A percentile compares a stretch with the other conserved stretches of the same genome.
phyloP scores from a whole-genome alignment of 2,113 vertebrate species.

The Triplophysa dalaica region DNA sequence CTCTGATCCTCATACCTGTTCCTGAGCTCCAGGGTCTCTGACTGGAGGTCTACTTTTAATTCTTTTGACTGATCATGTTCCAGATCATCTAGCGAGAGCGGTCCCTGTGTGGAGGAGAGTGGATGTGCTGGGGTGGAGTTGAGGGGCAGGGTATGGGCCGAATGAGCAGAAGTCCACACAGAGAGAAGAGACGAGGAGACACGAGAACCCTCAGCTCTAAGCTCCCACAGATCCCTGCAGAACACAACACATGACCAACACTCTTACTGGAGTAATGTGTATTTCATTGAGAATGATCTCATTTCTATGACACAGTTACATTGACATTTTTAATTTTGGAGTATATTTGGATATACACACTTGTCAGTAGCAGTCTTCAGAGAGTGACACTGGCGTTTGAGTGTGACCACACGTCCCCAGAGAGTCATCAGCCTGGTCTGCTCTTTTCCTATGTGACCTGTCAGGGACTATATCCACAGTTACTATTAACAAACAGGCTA shows the following conservation, averaged over 20 bases:
- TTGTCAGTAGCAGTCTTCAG: conserved; percentile 87
- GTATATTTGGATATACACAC: conserved; percentile 62
- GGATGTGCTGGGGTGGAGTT: neutral
- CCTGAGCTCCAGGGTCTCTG: conserved; percentile 62
- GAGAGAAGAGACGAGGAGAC: conserved; percentile 79
- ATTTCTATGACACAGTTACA: neutral
- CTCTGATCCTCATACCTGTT: conserved; percentile 62
- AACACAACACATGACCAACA: neutral
- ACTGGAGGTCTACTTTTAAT: conserved; percentile 60
- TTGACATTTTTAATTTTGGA: neutral
- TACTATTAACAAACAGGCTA: neutral
- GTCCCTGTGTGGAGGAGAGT: conserved; percentile 37
- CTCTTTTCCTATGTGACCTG: conserved; percentile 70
- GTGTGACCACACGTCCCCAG: conserved; percentile 81
- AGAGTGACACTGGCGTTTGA: conserved; percentile 78
- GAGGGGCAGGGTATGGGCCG: conserved; percentile 9
- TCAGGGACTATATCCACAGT: conserved; percentile 68
- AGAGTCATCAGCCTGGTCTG: conserved; percentile 73
- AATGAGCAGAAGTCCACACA: conserved; percentile 62
- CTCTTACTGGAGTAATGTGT: neutral
- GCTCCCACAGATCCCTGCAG: conserved; percentile 81
- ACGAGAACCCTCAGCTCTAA: conserved; percentile 81
- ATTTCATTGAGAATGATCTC: neutral
- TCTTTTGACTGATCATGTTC: conserved; percentile 57
- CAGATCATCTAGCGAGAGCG: conserved; percentile 63